Base-by-base conservation (phyloP, 2,888 invertebrate genomes). In the Syritta pipiens region DNA sequence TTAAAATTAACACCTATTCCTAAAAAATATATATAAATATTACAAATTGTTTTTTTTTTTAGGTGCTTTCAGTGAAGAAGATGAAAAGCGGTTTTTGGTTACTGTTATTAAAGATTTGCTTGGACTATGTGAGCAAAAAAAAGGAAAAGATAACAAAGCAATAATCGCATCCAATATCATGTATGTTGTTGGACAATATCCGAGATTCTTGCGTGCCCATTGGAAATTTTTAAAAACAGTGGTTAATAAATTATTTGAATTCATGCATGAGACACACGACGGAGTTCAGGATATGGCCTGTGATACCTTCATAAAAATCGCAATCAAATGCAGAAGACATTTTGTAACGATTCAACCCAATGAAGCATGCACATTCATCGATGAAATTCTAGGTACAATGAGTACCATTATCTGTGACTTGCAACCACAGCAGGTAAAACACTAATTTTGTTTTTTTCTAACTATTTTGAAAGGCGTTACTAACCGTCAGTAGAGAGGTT, bases 271-370 rank as follows among this genome's bases (percentile, higher is more conserved):
- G 91, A 98, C 98, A 62, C 99, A 99, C 88, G 99, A 99, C 89
- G 99, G 99, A 85, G 99, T 99, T 22, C 99, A 99, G 90, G 99
- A 99, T 86, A 99, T 99, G 99, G 99, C 99, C 75, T 99, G 99
- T 91, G 99, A 99, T 90, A 99, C 99, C 35, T 99, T 99, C 88
- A 99, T 99, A 84, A 99, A 99, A 90, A 99, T 99, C 86, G 97
- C 99, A 24, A 92, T 97, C 85, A 99, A 99, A 90, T 99, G 99
- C 90, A 92, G 97, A 81, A 92, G 98, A 84, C 99, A 99, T 90
- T 99, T 99, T 91, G 98, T 99, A 14, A 97, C 95, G 79, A 93
- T 96, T 40, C 99, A 99, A 91, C 94, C 96, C 81, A 98, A 98
- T 37, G 99, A 99, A 90, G 93, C 94, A 32, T 94, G 96, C 90